phyloP scores from a whole-genome alignment of 1,140 invertebrate species.

The Diorhabda elongata region DNA sequence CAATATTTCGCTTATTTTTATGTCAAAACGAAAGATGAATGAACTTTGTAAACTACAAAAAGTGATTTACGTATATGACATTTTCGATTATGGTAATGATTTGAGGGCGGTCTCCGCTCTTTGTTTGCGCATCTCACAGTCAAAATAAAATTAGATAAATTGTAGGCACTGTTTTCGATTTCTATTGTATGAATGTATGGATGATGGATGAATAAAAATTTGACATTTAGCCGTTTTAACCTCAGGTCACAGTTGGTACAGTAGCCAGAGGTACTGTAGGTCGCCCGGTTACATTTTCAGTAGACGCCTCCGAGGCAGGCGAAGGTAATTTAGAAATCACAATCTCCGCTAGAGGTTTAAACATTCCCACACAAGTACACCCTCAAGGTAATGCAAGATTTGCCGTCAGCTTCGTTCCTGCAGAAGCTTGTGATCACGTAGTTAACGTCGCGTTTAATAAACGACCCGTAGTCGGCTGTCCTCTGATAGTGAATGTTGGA shows the following conservation, averaged over 20 bases:
- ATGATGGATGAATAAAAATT: too few relatives aligned
- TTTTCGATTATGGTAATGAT: too few relatives aligned
- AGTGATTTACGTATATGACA: too few relatives aligned
- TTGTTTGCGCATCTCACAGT: too few relatives aligned
- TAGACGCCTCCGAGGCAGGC: conserved; percentile 93
- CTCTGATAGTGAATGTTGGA: conserved; percentile 69
- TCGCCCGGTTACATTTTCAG: conserved; percentile 85
- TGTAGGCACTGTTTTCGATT: too few relatives aligned
- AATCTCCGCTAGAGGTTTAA: conserved; percentile 87
- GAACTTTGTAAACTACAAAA: too few relatives aligned
- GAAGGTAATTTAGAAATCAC: conserved; percentile 98
- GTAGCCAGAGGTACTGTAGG: conserved; percentile 77
- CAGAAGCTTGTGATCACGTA: conserved; percentile 88
- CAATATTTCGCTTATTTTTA: too few relatives aligned
- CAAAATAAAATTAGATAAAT: too few relatives aligned
- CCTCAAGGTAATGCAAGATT: conserved; percentile 85
- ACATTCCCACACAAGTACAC: conserved; percentile 96
- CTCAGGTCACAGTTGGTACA: conserved; percentile 71
- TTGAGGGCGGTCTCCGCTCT: too few relatives aligned
- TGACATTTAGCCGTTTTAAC: conserved; percentile 4
- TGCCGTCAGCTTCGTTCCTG: conserved; percentile 92
- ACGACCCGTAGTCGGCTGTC: conserved; percentile 70
- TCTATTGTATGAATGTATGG: too few relatives aligned
- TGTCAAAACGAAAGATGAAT: too few relatives aligned
- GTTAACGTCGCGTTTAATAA: conserved; percentile 98